Base-by-base conservation (phyloP, 2,888 invertebrate species). In the Drosophila differens region DNA sequence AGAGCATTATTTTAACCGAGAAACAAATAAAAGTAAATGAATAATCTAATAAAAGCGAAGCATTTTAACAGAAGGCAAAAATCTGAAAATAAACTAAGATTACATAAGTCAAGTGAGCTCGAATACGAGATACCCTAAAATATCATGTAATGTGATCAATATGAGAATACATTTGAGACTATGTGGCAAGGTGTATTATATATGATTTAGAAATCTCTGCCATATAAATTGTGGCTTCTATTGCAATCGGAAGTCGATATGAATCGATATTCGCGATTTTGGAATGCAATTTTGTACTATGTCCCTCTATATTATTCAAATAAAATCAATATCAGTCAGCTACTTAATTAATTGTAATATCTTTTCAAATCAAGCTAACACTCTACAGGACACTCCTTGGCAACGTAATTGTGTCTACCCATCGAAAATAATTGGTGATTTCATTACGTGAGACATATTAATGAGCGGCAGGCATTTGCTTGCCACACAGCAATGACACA, bases 391-490 rank as follows among this genome's bases (percentile, higher is more conserved):
- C 61, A 61, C 61, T 68, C 55, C 63, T 58, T 35, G 37, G 22
- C 7, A 30, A 19, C 25, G 16, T 14, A 22, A 14, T 33, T 41
- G 2, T n/a, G 35, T 39, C 16, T 7, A 33, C 53, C 58, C 33
- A 44, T 57, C 57, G 53, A 28, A 69, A 53, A 69, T 73, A 81
- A 76, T 68, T 81, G 77, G 49, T 52, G 58, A 76, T 76, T 76
- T 76, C 64, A 65, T 76, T 79, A 71, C 30, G 60, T 49, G 39
- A 47, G 54, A 62, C 49, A 67, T 63, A 67, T 76, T 76, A 78
- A 78, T 81, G 71, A 71, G 51, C 30, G 10, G 30, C 44, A 28
- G 52, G 57, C 39, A 62, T 39, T 63, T 54, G 44, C 37, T 32
- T 7, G 41, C 14, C 35, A 7, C 12, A 52, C 53, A 19, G 14